Percentiles rank a stretch among this genome's conserved stretches.
These are phyloP conservation scores for Scelioninae gen. 2 DNA, from an alignment of 2,888 invertebrate genomes.

Conservation along the genomic window DNA sequence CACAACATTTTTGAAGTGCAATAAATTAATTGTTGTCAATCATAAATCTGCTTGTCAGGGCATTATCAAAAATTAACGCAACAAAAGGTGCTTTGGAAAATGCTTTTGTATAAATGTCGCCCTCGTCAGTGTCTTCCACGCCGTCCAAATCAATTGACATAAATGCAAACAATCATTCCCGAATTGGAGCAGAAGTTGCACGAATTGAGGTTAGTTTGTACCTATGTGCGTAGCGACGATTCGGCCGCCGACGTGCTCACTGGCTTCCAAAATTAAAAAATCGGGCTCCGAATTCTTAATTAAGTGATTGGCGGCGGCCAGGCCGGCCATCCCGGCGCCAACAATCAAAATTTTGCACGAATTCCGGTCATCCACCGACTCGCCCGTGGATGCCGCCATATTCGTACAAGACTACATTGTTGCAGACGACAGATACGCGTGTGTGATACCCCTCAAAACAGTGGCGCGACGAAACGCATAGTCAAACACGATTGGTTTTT, in stretches of 20 bases:
- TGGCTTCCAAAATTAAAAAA: slow-evolving; percentile 88
- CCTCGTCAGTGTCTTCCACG: too few species aligned
- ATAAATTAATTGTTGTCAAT: too few species aligned
- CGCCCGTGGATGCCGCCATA: slow-evolving; percentile 74
- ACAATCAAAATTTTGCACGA: slow-evolving; percentile 85
- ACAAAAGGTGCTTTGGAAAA: too few species aligned
- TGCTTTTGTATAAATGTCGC: too few species aligned
- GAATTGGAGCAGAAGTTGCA: slow-evolving; percentile 69
- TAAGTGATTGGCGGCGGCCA: slow-evolving; percentile 89
- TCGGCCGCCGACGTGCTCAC: slow-evolving; percentile 88
- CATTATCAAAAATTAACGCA: too few species aligned
- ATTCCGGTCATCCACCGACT: slow-evolving; percentile 70
- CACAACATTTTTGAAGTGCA: too few species aligned
- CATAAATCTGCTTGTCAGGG: too few species aligned
- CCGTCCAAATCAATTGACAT: slow-evolving; percentile 2
- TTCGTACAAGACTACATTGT: slow-evolving; percentile 61
- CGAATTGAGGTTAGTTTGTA: slow-evolving; percentile 67
- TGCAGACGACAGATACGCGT: slow-evolving; percentile 57
- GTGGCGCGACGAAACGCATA: too few species aligned
- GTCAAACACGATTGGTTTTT: too few species aligned
- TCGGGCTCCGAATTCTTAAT: slow-evolving; percentile 86
- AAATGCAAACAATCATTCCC: slow-evolving; percentile 40
- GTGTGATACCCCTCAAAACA: too few species aligned
- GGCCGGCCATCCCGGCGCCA: slow-evolving; percentile 90
- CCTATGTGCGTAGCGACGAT: slow-evolving; percentile 86